These are phyloP conservation scores for Diadumene lineata DNA, from an alignment of 92 coral and sea anemone genomes.

Conservation along the genomic window DNA sequence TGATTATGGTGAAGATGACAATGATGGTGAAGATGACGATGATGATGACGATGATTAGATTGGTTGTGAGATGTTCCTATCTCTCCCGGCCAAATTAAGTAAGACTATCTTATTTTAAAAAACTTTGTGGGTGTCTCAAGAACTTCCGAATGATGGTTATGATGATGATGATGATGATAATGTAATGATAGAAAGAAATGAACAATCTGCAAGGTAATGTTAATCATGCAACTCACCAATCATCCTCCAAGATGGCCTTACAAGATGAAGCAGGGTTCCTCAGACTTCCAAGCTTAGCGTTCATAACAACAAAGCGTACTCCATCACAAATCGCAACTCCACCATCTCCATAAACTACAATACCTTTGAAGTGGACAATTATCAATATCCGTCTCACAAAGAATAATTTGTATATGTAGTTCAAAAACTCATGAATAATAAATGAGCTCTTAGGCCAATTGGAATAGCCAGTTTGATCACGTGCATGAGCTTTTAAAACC, in stretches of 20 bases:
- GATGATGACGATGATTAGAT: not conserved
- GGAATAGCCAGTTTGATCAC: no score
- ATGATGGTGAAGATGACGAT: not conserved
- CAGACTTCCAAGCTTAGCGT: conserved; percentile 45
- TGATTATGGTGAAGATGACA: not conserved
- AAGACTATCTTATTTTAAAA: no score
- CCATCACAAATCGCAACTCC: conserved; percentile 41
- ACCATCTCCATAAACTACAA: conserved; percentile 29
- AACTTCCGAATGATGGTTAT: not conserved
- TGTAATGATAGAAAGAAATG: not conserved
- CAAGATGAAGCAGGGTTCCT: conserved; percentile 45
- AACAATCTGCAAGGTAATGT: not conserved
- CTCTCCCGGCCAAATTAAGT: no score
- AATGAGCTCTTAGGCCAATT: no score
- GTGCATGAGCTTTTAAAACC: no score
- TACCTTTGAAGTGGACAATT: no score
- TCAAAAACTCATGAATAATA: no score
- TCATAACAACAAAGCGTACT: conserved; percentile 25
- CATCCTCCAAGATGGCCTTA: conserved; percentile 46
- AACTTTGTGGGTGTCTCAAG: no score
- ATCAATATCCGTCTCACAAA: no score
- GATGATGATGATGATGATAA: not conserved
- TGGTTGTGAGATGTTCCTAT: no score
- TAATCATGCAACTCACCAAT: conserved; percentile 32
- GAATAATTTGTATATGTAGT: no score